Evolutionary conservation across 2,113 vertebrate species (phyloP).

Genomic region (Parus major): DNA sequence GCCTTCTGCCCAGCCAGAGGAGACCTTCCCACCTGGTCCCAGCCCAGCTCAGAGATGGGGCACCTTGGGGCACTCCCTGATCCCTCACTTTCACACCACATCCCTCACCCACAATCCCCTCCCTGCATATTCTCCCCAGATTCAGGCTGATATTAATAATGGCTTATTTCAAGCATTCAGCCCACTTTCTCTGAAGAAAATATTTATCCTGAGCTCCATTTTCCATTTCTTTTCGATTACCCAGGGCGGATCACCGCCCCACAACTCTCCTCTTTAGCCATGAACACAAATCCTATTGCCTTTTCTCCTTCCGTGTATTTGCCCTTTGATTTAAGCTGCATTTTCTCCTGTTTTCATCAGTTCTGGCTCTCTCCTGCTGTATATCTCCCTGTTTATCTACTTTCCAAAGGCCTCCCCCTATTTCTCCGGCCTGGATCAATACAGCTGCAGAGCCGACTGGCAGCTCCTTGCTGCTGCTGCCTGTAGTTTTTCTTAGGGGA

Average conservation of each 20-base stretch:
- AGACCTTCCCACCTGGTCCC: background rate
- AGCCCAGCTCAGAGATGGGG: background rate
- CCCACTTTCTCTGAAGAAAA: background rate
- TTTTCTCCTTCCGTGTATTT: conserved; percentile 36
- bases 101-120: no score
- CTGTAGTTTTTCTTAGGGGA: conserved; percentile 66
- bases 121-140: background rate
- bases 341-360: conserved; percentile 63
- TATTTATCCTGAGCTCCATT: background rate
- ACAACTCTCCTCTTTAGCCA: conserved; percentile 37
- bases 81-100: fast-evolving
- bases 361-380: conserved; percentile 21
- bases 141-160: background rate
- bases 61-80: fast-evolving
- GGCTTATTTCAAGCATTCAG: background rate
- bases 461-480: conserved; percentile 37
- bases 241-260: background rate
- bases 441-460: conserved; percentile 19
- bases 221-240: conserved; percentile 41
- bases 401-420: conserved; percentile 41
- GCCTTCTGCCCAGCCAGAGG: background rate
- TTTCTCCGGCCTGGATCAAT: conserved; percentile 62
- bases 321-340: conserved; percentile 73
- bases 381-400: conserved; percentile 72
- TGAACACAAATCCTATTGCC: conserved; percentile 71